These are phyloP conservation scores for Patella ulyssiponensis DNA, from an alignment of 2,888 invertebrate genomes.

Conservation along the genomic window DNA sequence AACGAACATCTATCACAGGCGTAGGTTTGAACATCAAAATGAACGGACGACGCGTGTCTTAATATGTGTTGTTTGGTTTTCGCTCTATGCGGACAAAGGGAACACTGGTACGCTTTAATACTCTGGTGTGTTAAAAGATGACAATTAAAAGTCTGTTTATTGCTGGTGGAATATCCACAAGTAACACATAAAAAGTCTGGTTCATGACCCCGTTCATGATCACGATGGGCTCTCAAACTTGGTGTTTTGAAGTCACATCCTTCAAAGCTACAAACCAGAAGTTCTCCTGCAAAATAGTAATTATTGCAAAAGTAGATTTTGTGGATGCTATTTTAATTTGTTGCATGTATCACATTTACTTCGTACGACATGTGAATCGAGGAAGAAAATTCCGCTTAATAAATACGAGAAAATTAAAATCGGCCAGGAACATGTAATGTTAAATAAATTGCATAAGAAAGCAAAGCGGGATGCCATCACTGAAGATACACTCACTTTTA, in stretches of 20 bases:
- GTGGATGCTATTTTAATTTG: no score
- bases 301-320: no score
- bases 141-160: conserved; percentile 2
- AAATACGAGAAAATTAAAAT: no score
- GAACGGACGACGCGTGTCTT: not conserved
- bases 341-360: no score
- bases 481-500: no score
- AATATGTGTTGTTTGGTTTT: not conserved
- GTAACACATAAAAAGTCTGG: not conserved
- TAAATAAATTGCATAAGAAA: no score
- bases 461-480: no score
- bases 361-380: no score
- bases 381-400: no score
- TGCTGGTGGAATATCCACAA: conserved; percentile 1
- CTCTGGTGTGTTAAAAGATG: not conserved
- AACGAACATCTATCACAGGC: not conserved
- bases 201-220: conserved; percentile 2
- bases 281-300: not conserved
- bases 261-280: not conserved
- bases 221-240: not conserved
- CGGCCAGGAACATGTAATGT: no score
- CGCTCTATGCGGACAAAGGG: not conserved
- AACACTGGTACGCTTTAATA: not conserved
- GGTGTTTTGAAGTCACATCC: not conserved
- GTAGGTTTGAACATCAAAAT: not conserved